Evolutionary conservation across 2,113 vertebrate species (phyloP).

Genomic region (Heterotis niloticus): DNA sequence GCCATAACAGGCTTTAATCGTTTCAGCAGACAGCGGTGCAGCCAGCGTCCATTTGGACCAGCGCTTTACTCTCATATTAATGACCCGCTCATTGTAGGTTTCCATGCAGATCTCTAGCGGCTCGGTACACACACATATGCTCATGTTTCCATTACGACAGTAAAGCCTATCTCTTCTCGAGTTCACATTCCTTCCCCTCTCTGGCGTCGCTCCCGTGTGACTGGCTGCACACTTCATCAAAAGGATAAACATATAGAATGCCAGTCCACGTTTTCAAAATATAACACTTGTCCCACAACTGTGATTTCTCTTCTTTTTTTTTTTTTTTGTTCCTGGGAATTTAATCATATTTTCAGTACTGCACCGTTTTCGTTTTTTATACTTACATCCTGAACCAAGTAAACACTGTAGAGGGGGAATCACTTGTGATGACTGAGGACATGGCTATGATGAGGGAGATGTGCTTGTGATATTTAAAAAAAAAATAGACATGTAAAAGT

Average conservation of each 20-base stretch:
- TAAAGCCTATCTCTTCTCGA: not conserved
- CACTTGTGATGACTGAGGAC: not conserved
- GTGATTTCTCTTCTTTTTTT: not conserved
- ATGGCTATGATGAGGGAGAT: not conserved
- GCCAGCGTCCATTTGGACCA: not conserved
- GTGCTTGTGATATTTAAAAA: not conserved
- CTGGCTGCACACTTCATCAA: slow-evolving; percentile 5
- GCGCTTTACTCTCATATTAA: not conserved
- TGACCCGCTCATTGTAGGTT: not conserved
- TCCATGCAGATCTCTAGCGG: not conserved
- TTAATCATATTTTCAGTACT: not conserved
- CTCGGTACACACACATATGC: slow-evolving; percentile 3
- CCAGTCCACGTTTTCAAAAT: not conserved
- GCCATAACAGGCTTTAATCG: not conserved
- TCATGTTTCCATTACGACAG: slow-evolving; percentile 12
- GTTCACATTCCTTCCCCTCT: not conserved
- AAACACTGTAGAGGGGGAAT: not conserved
- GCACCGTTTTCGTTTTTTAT: not conserved
- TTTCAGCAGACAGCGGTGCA: too few relatives aligned
- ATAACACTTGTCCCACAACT: not conserved
- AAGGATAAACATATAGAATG: slow-evolving; percentile 11
- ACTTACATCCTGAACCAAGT: not conserved
- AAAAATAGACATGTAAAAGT: not conserved
- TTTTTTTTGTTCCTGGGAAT: not conserved
- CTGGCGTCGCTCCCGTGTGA: not conserved